Percentiles rank a stretch among this genome's conserved stretches.
phyloP scores from a whole-genome alignment of 2,888 invertebrate genomes.

The Zaprionus obscuricornis region DNA sequence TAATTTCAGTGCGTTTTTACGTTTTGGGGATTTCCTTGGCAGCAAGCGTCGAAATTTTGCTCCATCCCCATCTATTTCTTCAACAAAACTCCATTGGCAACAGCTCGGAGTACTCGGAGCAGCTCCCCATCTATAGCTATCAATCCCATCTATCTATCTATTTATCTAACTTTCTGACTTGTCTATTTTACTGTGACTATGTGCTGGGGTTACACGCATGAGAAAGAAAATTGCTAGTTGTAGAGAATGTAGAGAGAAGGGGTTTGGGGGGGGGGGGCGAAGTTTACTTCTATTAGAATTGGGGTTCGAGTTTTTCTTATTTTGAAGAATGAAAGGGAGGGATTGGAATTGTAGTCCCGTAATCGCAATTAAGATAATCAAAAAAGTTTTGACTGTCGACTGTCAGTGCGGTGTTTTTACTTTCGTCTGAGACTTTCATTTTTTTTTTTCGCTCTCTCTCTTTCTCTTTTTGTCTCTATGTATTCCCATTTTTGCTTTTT shows the following conservation, averaged over 20 bases:
- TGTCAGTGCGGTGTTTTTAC: slow-evolving; percentile 68
- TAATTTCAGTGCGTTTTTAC: slow-evolving; percentile 50
- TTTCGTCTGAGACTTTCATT: slow-evolving; percentile 47
- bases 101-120: too few species aligned
- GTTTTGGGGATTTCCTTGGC: slow-evolving; percentile 15
- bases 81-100: not conserved
- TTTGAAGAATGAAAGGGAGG: not conserved
- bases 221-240: too few species aligned
- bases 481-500: not conserved
- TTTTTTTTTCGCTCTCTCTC: slow-evolving; percentile 6
- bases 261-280: not conserved
- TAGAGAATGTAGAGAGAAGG: slow-evolving; percentile 32
- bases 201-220: slow-evolving; percentile 63
- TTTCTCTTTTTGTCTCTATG: not conserved
- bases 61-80: too few species aligned
- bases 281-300: not conserved
- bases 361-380: slow-evolving; percentile 79
- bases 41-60: too few species aligned
- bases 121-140: slow-evolving; percentile 26
- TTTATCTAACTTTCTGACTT: slow-evolving; percentile 37
- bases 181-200: slow-evolving; percentile 11
- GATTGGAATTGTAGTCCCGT: slow-evolving; percentile 41
- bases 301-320: not conserved
- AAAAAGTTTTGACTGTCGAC: slow-evolving; percentile 75
- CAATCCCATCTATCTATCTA: slow-evolving; percentile 50